Percentiles rank a stretch among this genome's conserved stretches.
Conservation (phyloP, 2,888 invertebrate genomes). For the Girardia tigrina region DNA sequence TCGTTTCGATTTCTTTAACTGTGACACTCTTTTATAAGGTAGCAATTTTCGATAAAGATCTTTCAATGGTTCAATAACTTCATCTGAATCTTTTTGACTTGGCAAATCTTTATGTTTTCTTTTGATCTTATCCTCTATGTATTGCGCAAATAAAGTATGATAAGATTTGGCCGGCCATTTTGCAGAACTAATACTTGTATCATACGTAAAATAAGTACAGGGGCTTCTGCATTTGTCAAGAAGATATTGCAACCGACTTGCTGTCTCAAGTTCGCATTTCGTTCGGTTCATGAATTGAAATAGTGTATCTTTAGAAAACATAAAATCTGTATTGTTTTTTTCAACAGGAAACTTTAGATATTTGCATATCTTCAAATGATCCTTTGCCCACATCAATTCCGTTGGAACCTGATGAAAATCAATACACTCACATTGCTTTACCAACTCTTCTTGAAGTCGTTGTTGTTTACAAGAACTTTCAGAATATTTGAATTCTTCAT, state of each 20-base stretch:
- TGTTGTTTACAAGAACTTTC: slow-evolving; percentile 16
- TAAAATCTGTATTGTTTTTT: background rate
- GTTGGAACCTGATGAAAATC: background rate
- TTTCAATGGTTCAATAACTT: background rate
- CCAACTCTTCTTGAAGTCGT: background rate
- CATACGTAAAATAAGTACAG: slow-evolving; percentile 33
- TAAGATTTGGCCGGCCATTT: slow-evolving; percentile 34
- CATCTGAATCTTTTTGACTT: background rate
- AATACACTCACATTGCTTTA: background rate
- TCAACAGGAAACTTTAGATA: background rate
- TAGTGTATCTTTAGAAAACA: background rate
- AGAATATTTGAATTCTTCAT: slow-evolving; percentile 14
- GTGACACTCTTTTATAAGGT: background rate
- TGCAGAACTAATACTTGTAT: slow-evolving; percentile 33
- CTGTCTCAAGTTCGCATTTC: background rate
- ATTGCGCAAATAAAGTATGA: background rate
- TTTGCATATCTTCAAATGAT: background rate
- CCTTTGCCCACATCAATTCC: background rate
- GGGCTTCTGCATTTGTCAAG: slow-evolving; percentile 21
- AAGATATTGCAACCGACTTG: background rate
- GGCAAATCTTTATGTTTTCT: background rate
- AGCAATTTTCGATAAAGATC: background rate
- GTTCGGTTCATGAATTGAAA: background rate
- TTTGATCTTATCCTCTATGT: background rate
- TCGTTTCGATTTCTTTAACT: background rate